Conservation (phyloP, 2,113 vertebrate genomes). For the Nematolebias whitei region DNA sequence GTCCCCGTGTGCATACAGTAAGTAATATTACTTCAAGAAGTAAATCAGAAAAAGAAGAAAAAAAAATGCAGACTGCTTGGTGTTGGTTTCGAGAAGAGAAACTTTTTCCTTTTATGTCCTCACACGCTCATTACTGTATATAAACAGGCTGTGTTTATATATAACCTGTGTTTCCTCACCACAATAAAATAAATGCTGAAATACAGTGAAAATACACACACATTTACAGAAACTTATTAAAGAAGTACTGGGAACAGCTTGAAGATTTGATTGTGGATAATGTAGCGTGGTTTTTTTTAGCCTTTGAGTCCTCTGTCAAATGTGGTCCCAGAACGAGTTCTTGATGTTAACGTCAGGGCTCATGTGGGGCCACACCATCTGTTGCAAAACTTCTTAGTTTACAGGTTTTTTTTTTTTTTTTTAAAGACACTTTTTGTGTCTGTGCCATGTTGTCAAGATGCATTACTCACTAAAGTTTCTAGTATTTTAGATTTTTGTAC, state of each 20-base stretch:
- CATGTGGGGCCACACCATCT: not conserved
- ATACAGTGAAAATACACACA: not conserved
- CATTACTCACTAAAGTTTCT: no score
- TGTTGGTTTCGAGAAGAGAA: constrained; percentile 57
- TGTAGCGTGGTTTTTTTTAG: not conserved
- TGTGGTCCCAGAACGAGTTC: constrained; percentile 1
- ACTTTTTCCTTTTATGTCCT: constrained; percentile 18
- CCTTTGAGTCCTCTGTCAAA: not conserved
- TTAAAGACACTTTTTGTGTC: no score
- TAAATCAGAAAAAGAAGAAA: constrained; percentile 46
- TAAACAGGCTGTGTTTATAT: no score
- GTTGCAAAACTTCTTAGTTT: constrained; percentile 13
- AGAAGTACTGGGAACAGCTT: no score
- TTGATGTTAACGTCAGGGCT: constrained; percentile 2
- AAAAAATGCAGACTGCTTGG: constrained; percentile 57
- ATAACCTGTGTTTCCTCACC: constrained; percentile 25
- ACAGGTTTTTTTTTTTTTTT: no score
- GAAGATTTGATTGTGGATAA: no score
- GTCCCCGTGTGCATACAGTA: constrained; percentile 72
- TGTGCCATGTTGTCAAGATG: no score
- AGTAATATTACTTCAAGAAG: constrained; percentile 71
- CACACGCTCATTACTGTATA: constrained; percentile 25
- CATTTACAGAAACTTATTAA: no score
- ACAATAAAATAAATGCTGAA: constrained; percentile 9
- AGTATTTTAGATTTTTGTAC: not conserved